Evolutionary conservation across 1,140 invertebrate genomes (phyloP), one percentile per base, ranked within the genome.

Genomic region (Caenorhabditis briggsae): DNA sequence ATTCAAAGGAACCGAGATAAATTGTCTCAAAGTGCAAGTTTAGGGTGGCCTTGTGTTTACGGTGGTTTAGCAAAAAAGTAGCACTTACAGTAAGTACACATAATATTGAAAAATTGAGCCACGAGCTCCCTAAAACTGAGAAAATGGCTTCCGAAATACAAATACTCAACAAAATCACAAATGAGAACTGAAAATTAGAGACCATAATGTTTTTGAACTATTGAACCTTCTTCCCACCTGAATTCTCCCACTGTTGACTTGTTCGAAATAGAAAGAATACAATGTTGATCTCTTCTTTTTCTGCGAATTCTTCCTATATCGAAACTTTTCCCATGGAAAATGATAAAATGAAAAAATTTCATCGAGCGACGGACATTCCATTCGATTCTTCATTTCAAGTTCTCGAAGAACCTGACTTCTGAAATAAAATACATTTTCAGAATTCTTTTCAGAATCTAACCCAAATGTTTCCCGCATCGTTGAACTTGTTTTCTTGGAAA

Each of bases 381-480:
- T 78, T 78, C 70, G 70, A 50, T 78, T 78, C 41, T 78, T 78
- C 70, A 78, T 78, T 14, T 78, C 70, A 9, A 78, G 46, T 53
- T 78, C 70, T 50, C 70, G 70, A 11, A 78, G 70, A 7, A 78
- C 70, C 70, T 78, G 70, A 53, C 70, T 78, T 50, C 70, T 78
- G 70, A 61, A 61, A 61, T 20, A 33, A 3, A 5, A 20, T 6
- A 61, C 5, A 33, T 33, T 33, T 33, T 1, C 6, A 61, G 25
- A 33, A 16, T 14, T 53, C 50, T 14, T 11, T 14, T 61, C 6
- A 61, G 25, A 25, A 20, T 25, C 43, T 25, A 2, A 78, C 70
- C 70, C 70, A 78, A 78, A 78, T 20, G 70, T 78, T 78, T 78
- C 70, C n/a, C 70, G 43, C 70, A 78, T 78, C n/a, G 46, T 50